Conservation (phyloP, 2,888 invertebrate genomes). For the Caenorhabditis sp. region DNA sequence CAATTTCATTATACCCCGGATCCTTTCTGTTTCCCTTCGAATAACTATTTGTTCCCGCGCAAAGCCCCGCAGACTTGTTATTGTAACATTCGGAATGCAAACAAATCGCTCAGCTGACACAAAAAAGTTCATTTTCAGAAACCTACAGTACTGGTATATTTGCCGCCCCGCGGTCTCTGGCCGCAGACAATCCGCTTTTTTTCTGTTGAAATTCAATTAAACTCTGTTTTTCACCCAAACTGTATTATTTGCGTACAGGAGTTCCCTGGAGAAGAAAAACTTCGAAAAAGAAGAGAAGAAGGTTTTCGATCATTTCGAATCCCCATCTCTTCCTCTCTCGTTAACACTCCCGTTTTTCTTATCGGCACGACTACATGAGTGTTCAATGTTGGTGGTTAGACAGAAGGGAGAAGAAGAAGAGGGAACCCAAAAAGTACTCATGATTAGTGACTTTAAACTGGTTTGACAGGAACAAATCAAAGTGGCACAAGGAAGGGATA, state of each 20-base stretch:
- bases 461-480: slow-evolving; percentile 1
- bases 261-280: slow-evolving; percentile 8
- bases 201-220: slow-evolving; percentile 20
- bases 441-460: slow-evolving; percentile 28
- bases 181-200: slow-evolving; percentile 23
- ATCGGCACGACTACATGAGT: slow-evolving; percentile 57
- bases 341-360: slow-evolving; percentile 53
- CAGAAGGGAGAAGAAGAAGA: not conserved
- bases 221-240: not conserved
- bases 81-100: slow-evolving; percentile 15
- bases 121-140: slow-evolving; percentile 23
- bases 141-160: slow-evolving; percentile 12
- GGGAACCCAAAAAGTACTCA: slow-evolving; percentile 36
- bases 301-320: slow-evolving; percentile 37
- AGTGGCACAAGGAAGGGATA: slow-evolving; percentile 20
- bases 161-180: not conserved
- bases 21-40: slow-evolving; percentile 1
- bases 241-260: slow-evolving; percentile 27
- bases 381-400: slow-evolving; percentile 42
- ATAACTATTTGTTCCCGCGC: slow-evolving; percentile 4
- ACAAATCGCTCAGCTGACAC: slow-evolving; percentile 19
- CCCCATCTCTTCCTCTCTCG: slow-evolving; percentile 20
- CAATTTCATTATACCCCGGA: not conserved
- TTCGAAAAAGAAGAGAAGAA: not conserved
- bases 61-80: slow-evolving; percentile 33